Conservation (phyloP, 2,888 invertebrate genomes). For the Acanthosoma haemorrhoidale region DNA sequence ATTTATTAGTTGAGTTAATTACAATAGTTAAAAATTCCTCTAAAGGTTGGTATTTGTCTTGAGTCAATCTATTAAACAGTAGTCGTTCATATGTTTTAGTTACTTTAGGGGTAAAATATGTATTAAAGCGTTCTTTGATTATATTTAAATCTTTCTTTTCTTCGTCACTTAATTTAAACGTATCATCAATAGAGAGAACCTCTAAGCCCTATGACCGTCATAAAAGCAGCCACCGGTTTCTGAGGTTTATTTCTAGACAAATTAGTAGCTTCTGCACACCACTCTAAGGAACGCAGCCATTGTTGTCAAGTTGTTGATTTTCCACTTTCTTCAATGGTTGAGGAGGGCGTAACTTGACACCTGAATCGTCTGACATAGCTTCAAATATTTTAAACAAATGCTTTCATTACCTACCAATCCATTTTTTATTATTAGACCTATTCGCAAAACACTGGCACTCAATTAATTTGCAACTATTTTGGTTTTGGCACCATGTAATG, state of each 20-base stretch:
- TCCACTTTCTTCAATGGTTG: too few species aligned
- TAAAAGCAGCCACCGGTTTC: slow-evolving; percentile 9
- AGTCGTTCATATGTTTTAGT: slow-evolving; percentile 14
- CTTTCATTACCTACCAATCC: too few species aligned
- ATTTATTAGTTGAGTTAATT: too few species aligned
- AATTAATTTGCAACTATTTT: too few species aligned
- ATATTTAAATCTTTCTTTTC: background rate
- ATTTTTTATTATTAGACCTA: too few species aligned
- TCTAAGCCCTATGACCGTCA: slow-evolving; percentile 9
- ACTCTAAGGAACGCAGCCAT: too few species aligned
- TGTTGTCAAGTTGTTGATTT: too few species aligned
- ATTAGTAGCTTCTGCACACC: slow-evolving; percentile 8
- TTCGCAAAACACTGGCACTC: too few species aligned
- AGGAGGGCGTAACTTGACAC: too few species aligned
- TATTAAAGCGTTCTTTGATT: background rate
- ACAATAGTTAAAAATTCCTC: background rate
- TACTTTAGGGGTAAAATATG: slow-evolving; percentile 2
- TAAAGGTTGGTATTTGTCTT: background rate
- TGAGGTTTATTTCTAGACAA: background rate
- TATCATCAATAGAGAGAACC: background rate
- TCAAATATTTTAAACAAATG: too few species aligned
- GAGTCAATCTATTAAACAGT: background rate
- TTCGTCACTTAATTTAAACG: background rate
- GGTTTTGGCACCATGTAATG: too few species aligned
- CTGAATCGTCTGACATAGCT: too few species aligned